Evolutionary conservation across 2,797 vertebrate genomes (phyloP), one percentile per base, ranked within the genome.

Genomic region (Octomys mimax): DNA sequence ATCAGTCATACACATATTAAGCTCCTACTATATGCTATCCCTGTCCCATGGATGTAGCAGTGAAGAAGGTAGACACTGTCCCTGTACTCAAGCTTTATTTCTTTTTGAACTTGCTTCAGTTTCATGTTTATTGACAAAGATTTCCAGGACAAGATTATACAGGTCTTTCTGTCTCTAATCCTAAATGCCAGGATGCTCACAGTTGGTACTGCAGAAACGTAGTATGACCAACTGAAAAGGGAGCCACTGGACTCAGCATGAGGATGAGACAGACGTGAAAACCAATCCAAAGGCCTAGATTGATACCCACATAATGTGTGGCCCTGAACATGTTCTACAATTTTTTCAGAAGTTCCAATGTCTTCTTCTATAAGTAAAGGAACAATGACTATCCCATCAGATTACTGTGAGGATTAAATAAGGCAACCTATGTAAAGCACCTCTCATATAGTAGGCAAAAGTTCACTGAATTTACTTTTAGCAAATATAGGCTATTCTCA

Each of bases 141-240:
- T 46, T 75, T 75, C 28, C 89, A 70, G 33, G 42, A 91, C 39
- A 52, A 5, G 49, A 89, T 75, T 92, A 64, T 42, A 28, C 2
- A 89, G 70, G 57, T 61, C 81, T 49, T 77, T 73, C 79, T 88
- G n/a, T 54, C 86, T 87, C 75, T 73, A 87, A 81, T 78, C 66
- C 28, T 80, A 73, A 39, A 59, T 8, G 70, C n/a, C 14, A 5
- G 31, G n/a, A 42, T 31, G 54, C 46, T n/a, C 81, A 92, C 0
- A 61, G 46, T 49, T 70, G 77, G 61, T 49, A 75, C 4, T 71
- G 39, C 94, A 92, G 83, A 89, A 92, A 54, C 36, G 31, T 79
- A 64, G 6, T 85, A 73, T 62, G 66, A 88, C 42, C 52, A n/a
- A 71, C 36, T 57, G 59, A 57, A 39, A 36, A 92, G 24, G 24